A percentile compares a stretch with the other conserved stretches of the same genome.
These are phyloP conservation scores for Dynastes maya DNA, from an alignment of 2,888 invertebrate species.

Conservation along the genomic window DNA sequence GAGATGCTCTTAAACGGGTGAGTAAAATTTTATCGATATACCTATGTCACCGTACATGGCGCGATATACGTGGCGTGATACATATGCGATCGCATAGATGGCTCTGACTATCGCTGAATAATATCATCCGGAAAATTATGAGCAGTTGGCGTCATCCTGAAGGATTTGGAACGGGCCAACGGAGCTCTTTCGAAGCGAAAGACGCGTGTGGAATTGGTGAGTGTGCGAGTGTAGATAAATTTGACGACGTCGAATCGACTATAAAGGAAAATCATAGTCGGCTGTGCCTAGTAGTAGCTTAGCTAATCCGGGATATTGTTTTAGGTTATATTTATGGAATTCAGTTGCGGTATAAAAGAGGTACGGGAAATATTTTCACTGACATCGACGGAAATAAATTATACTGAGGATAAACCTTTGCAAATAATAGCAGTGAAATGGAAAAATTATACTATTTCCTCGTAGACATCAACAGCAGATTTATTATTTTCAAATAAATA, in stretches of 20 bases:
- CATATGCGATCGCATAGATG: conserved; percentile 25
- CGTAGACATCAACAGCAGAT: no score
- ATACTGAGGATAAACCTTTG: not conserved
- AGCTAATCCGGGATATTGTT: conserved; percentile 34
- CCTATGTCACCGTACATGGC: not conserved
- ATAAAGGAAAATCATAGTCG: conserved; percentile 34
- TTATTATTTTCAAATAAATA: no score
- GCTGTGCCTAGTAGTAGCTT: not conserved
- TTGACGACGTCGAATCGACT: conserved; percentile 24
- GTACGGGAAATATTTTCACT: conserved; percentile 6
- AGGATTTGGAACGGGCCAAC: not conserved
- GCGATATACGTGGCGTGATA: conserved; percentile 27
- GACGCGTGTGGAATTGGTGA: conserved; percentile 6
- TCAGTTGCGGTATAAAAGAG: not conserved
- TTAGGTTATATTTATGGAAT: conserved; percentile 38
- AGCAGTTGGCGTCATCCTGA: conserved; percentile 7
- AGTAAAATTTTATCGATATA: conserved; percentile 62
- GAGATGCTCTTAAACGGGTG: conserved; percentile 90
- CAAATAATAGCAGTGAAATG: not conserved
- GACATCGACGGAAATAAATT: conserved; percentile 9
- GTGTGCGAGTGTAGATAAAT: conserved; percentile 32
- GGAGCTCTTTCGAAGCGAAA: not conserved
- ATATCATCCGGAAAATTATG: conserved; percentile 33
- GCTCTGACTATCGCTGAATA: conserved; percentile 36
- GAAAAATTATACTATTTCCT: not conserved